These are phyloP conservation scores for Enteromius treurensis DNA, from an alignment of 2,797 vertebrate species.

Conservation along the genomic window DNA sequence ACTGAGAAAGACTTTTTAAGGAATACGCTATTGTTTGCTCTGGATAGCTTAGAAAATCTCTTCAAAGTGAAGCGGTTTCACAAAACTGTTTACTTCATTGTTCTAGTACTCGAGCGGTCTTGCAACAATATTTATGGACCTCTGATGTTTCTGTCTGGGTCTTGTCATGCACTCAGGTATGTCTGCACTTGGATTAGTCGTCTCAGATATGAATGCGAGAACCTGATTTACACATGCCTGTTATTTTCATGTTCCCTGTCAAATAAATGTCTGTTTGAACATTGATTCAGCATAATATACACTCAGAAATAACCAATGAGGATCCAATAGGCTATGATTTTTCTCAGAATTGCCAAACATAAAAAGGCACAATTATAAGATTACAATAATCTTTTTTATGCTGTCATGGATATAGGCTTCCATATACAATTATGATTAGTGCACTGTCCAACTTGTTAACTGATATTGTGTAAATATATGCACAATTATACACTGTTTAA, in stretches of 20 bases:
- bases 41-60: constrained; percentile 23
- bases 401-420: neutral
- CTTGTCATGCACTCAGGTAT: constrained; percentile 26
- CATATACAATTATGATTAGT: neutral
- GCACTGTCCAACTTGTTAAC: neutral
- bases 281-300: neutral
- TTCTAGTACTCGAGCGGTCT: constrained; percentile 7
- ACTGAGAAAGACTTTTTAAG: constrained; percentile 13
- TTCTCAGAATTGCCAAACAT: neutral
- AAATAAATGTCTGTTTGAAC: neutral
- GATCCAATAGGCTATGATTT: neutral
- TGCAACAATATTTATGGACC: constrained; percentile 27
- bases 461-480: neutral
- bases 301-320: neutral
- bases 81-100: constrained; percentile 23
- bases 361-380: neutral
- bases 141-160: constrained; percentile 31
- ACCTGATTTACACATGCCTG: constrained; percentile 12
- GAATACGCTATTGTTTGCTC: constrained; percentile 9
- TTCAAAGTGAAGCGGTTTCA: constrained; percentile 27
- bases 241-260: neutral
- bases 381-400: neutral
- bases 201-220: constrained; percentile 1
- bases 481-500: neutral
- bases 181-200: constrained; percentile 3